phyloP scores from a whole-genome alignment of 2,797 vertebrate species.

The Poeciliopsis infans region DNA sequence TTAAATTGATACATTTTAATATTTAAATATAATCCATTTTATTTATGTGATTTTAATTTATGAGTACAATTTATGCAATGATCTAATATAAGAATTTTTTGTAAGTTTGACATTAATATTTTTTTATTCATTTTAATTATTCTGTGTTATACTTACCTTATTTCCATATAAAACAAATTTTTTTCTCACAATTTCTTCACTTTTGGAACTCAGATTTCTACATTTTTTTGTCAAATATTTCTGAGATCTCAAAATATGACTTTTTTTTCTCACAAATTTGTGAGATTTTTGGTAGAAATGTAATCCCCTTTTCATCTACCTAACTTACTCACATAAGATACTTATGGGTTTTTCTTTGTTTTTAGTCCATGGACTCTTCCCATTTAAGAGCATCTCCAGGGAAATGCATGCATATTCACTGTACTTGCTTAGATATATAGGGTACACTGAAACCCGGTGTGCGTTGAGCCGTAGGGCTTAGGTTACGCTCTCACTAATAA shows the following conservation, averaged over 20 bases:
- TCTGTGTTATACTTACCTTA: background rate
- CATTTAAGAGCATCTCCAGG: background rate
- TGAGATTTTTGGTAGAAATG: too few species aligned
- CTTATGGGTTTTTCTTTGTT: background rate
- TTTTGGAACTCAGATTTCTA: too few species aligned
- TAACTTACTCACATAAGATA: background rate
- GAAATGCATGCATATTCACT: background rate
- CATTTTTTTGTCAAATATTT: too few species aligned
- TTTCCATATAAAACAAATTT: background rate
- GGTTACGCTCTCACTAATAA: conserved; percentile 58
- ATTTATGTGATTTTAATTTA: background rate
- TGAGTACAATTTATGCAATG: background rate
- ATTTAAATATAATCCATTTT: background rate
- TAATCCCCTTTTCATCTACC: background rate
- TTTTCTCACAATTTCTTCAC: too few species aligned
- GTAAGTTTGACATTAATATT: background rate
- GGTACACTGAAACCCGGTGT: conserved; percentile 9
- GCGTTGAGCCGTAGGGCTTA: conserved; percentile 28
- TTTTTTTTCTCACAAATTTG: too few species aligned
- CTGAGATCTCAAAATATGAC: too few species aligned
- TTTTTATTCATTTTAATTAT: background rate
- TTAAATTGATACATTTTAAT: background rate
- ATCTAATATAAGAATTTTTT: background rate
- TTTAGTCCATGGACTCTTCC: background rate
- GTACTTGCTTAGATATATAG: conserved; percentile 33